phyloP scores from a whole-genome alignment of 2,888 invertebrate genomes.

The Calameuta idolon region DNA sequence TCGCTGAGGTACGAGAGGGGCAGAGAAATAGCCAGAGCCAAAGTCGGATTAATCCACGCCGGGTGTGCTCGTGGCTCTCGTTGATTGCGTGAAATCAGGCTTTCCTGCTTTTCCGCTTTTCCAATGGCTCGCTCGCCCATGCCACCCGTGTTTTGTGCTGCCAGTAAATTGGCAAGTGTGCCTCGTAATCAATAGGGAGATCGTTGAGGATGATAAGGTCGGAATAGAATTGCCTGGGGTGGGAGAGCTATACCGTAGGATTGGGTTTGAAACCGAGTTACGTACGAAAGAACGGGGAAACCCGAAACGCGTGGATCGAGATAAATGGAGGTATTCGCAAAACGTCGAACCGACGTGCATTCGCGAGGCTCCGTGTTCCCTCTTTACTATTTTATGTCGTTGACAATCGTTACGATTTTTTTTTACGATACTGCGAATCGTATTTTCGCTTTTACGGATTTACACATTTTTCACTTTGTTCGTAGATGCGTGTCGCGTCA shows the following conservation, averaged over 20 bases:
- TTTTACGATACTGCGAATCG: background rate
- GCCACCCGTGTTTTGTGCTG: constrained; percentile 41
- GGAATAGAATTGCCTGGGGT: constrained; percentile 30
- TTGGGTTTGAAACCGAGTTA: constrained; percentile 24
- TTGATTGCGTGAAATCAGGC: constrained; percentile 52
- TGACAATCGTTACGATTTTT: background rate
- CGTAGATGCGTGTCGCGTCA: too few relatives aligned
- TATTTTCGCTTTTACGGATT: background rate
- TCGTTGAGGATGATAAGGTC: constrained; percentile 21
- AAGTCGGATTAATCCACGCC: constrained; percentile 43
- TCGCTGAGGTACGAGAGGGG: background rate
- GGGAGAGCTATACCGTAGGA: constrained; percentile 1
- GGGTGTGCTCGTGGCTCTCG: constrained; percentile 38
- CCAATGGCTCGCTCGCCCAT: constrained; percentile 25
- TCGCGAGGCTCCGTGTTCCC: background rate
- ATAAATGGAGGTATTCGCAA: background rate
- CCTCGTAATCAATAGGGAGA: constrained; percentile 47
- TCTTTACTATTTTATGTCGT: background rate
- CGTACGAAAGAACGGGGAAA: constrained; percentile 30
- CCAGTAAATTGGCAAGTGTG: constrained; percentile 50
- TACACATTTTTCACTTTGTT: background rate
- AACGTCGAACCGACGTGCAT: background rate
- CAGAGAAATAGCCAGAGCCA: background rate
- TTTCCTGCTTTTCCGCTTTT: constrained; percentile 44
- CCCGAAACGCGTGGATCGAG: constrained; percentile 10